Conservation (phyloP, 2,113 vertebrate genomes). For the Athene noctua region DNA sequence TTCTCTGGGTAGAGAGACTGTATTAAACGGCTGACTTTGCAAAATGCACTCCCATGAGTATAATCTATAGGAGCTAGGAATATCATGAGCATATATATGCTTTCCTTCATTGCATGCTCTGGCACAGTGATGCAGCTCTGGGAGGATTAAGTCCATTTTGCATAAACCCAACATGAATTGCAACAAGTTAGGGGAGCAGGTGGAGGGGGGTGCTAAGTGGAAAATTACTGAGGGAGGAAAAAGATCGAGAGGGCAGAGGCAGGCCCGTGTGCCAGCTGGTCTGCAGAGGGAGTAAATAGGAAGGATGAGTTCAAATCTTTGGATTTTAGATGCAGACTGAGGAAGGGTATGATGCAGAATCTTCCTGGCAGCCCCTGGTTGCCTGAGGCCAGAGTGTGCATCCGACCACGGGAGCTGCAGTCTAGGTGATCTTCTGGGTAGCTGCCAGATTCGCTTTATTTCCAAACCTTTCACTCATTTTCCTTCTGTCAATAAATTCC, state of each 20-base stretch:
- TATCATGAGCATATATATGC: background rate
- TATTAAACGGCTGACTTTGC: background rate
- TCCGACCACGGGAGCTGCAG: background rate
- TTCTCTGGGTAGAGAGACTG: background rate
- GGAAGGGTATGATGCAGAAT: background rate
- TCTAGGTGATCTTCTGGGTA: background rate
- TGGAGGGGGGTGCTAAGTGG: background rate
- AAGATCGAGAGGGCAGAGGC: background rate
- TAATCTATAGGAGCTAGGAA: background rate
- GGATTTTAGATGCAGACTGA: background rate
- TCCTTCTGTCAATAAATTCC: constrained; percentile 26
- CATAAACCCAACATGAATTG: background rate
- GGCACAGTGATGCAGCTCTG: background rate
- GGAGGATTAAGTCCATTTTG: background rate
- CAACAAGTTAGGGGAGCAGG: background rate
- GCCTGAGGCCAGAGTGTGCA: background rate
- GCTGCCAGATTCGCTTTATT: background rate
- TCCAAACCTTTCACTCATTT: background rate
- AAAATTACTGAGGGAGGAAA: background rate
- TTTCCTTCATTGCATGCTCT: background rate
- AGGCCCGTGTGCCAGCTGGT: background rate
- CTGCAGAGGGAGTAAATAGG: background rate
- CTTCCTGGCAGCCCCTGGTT: background rate
- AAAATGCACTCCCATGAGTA: background rate
- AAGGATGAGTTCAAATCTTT: background rate